Evolutionary conservation across 2,113 vertebrate species (phyloP), one percentile per base, ranked within the genome.

Genomic region (Nansenia antarctica): DNA sequence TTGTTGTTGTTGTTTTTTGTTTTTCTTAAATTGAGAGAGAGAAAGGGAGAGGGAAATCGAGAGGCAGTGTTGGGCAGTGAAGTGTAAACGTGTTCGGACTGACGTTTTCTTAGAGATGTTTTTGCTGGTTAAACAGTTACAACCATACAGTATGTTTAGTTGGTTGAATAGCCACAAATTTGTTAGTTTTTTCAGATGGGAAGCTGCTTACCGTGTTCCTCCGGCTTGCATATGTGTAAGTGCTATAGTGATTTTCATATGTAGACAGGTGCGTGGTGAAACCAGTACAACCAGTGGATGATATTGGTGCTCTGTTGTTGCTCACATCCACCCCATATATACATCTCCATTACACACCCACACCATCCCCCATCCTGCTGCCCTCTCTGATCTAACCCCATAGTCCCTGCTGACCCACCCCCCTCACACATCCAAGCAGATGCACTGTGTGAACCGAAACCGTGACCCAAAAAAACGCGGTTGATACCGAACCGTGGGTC

Each of bases 301-400:
- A 5, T 35, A 57, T 34, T 55, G 37, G 45, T 72, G 37, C 22
- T 15, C 59, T 27, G n/a, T 45, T 54, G 58, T 18, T 74, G 31
- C 68, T 73, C 66, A 6, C 26, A 49, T 14, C 24, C 24, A 12
- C 62, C 37, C n/a, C 14, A 24, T 27, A 29, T 18, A 7, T 15
- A n/a, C 62, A 27, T 60, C 52, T 35, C 68, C 66, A 60, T 68
- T 31, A 73, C 65, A 65, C 71, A 53, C 24, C 39, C 42, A 27
- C 75, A 76, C 83, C 86, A 82, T 84, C 82, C 84, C 81, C 82
- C 67, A 26, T 42, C 66, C 22, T n/a, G n/a, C n/a, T n/a, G n/a
- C n/a, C n/a, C n/a, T n/a, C n/a, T n/a, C n/a, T n/a, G n/a, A n/a
- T n/a, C n/a, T 29, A 70, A 77, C 82, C 65, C 52, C n/a, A 30